phyloP scores from a whole-genome alignment of 2,797 vertebrate species.

The Enteromius anoplus region DNA sequence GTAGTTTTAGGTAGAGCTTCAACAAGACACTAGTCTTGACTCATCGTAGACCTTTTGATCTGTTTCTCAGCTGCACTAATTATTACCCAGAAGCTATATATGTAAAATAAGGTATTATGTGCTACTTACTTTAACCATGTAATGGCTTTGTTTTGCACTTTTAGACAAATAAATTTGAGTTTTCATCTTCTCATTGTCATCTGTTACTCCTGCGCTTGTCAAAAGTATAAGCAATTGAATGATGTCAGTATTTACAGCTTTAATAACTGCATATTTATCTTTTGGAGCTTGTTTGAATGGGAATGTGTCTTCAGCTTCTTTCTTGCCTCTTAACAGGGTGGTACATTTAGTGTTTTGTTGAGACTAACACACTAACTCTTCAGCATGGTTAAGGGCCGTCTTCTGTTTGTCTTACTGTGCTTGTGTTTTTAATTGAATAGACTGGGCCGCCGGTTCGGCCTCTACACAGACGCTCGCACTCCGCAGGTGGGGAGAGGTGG shows the following conservation, averaged over 20 bases:
- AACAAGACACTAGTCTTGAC: constrained; percentile 1
- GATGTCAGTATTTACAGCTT: not conserved
- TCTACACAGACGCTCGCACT: constrained; percentile 85
- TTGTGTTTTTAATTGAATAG: constrained; percentile 76
- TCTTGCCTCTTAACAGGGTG: constrained; percentile 22
- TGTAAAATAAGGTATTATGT: constrained; percentile 25
- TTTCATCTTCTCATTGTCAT: constrained; percentile 30
- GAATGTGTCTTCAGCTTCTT: not conserved
- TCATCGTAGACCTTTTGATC: not conserved
- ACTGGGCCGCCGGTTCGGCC: constrained; percentile 76
- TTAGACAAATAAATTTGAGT: constrained; percentile 53
- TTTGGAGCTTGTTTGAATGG: not conserved
- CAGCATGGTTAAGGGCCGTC: not conserved
- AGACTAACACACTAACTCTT: constrained; percentile 44
- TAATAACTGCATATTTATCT: not conserved
- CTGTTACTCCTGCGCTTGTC: not conserved
- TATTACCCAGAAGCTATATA: constrained; percentile 3
- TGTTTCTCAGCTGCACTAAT: constrained; percentile 13
- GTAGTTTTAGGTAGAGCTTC: constrained; percentile 55
- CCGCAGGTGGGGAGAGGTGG: constrained; percentile 91
- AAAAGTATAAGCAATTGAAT: not conserved
- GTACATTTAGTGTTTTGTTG: constrained; percentile 64
- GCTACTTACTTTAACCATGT: constrained; percentile 32
- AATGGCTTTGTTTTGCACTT: constrained; percentile 37
- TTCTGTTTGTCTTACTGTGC: constrained; percentile 30